Evolutionary conservation across 2,113 vertebrate species (phyloP).

Genomic region (Sprattus sprattus): DNA sequence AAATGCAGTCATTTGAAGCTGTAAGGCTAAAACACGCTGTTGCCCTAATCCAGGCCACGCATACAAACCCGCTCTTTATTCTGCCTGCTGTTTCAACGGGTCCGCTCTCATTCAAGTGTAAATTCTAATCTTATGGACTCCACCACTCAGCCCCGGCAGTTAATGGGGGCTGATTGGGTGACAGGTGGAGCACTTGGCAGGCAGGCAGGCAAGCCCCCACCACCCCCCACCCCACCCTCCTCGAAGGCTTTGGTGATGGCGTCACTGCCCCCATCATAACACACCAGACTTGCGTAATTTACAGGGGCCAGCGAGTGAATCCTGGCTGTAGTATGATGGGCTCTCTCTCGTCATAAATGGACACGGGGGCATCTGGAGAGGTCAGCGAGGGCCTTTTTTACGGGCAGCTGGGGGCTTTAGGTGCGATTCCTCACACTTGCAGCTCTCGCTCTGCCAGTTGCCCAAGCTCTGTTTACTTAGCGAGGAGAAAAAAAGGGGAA

Average conservation of each 20-base stretch:
- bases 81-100: background rate
- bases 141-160: background rate
- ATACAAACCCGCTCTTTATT: background rate
- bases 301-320: background rate
- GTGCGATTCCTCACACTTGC: constrained; percentile 33
- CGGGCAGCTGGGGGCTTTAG: constrained; percentile 20
- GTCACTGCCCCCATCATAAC: background rate
- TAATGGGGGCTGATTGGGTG: background rate
- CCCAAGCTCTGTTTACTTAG: constrained; percentile 42
- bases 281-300: background rate
- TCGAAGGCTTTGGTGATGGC: background rate
- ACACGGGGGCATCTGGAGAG: background rate
- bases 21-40: background rate
- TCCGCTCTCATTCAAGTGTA: background rate
- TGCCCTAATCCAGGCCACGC: background rate
- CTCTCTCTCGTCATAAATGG: background rate
- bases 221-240: background rate
- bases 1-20: background rate
- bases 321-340: too few relatives aligned
- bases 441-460: constrained; percentile 28
- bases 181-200: background rate
- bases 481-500: constrained; percentile 26
- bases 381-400: background rate
- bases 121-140: background rate
- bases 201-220: background rate